Conservation (phyloP, 2,797 vertebrate species). For the Poliocrania exsul region DNA sequence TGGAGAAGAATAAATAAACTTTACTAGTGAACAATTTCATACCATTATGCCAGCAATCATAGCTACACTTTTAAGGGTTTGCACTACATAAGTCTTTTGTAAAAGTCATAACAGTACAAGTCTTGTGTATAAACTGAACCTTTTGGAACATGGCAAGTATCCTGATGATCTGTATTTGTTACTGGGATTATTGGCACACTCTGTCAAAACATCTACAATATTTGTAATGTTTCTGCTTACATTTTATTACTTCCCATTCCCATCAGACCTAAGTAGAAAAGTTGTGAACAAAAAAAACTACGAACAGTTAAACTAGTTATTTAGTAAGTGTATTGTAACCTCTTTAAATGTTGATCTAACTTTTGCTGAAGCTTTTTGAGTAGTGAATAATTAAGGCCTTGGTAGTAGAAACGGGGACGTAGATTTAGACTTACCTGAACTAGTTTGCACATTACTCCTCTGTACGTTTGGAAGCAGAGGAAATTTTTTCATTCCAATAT, state of each 20-base stretch:
- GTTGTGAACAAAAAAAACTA: not conserved
- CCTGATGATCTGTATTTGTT: not conserved
- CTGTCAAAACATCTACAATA: not conserved
- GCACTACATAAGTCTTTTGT: not conserved
- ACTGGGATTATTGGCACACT: not conserved
- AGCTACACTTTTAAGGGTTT: not conserved
- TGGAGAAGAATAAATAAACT: not conserved
- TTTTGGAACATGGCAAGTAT: not conserved
- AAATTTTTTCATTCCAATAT: not conserved
- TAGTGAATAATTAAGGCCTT: not conserved
- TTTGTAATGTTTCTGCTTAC: not conserved
- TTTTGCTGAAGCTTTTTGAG: not conserved
- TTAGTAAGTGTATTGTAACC: not conserved
- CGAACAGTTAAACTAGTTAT: not conserved
- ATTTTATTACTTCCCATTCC: not conserved
- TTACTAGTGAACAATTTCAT: not conserved
- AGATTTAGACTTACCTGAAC: not conserved
- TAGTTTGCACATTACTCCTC: not conserved
- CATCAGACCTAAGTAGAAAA: not conserved
- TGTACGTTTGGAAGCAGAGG: not conserved
- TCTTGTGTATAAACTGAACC: not conserved
- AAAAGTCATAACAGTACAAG: not conserved
- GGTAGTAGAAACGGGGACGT: not conserved
- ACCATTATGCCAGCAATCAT: not conserved
- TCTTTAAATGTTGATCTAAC: not conserved